A percentile compares a stretch with the other conserved stretches of the same genome.
Conservation (phyloP, 2,797 vertebrate genomes). For the Myripristis jacobus region DNA sequence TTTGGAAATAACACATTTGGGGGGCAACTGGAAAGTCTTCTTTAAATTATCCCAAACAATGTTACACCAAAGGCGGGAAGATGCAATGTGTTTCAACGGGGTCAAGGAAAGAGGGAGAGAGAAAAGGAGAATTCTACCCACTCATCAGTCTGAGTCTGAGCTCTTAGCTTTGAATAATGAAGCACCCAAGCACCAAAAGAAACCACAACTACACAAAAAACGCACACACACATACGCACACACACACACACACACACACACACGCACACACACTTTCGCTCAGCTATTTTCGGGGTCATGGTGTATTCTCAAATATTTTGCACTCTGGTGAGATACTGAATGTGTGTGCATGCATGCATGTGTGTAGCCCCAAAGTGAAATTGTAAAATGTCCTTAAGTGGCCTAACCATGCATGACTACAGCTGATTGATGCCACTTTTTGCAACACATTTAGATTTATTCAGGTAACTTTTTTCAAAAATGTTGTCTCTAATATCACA, state of each 20-base stretch:
- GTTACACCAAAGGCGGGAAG: constrained; percentile 57
- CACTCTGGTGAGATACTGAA: constrained; percentile 17
- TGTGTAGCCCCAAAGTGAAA: background rate
- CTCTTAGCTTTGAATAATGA: constrained; percentile 60
- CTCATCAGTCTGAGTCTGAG: constrained; percentile 71
- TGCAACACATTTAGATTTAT: constrained; percentile 23
- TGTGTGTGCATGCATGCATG: background rate
- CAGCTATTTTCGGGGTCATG: constrained; percentile 29
- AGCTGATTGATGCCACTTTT: constrained; percentile 20
- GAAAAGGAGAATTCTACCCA: constrained; percentile 60
- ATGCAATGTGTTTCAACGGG: constrained; percentile 68
- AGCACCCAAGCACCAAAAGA: constrained; percentile 57
- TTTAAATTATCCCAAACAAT: constrained; percentile 47
- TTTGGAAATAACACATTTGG: constrained; percentile 61
- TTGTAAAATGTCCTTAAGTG: constrained; percentile 19
- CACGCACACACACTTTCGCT: constrained; percentile 19
- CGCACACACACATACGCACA: constrained; percentile 3
- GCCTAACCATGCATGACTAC: constrained; percentile 41
- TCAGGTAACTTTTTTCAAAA: background rate
- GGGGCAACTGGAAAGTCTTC: constrained; percentile 54
- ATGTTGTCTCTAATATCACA: constrained; percentile 14
- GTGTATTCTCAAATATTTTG: constrained; percentile 36
- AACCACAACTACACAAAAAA: background rate
- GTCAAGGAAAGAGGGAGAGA: constrained; percentile 67
- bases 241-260: constrained; percentile 12